phyloP scores from a whole-genome alignment of 2,797 vertebrate genomes.

The Ptychadena robeensis region DNA sequence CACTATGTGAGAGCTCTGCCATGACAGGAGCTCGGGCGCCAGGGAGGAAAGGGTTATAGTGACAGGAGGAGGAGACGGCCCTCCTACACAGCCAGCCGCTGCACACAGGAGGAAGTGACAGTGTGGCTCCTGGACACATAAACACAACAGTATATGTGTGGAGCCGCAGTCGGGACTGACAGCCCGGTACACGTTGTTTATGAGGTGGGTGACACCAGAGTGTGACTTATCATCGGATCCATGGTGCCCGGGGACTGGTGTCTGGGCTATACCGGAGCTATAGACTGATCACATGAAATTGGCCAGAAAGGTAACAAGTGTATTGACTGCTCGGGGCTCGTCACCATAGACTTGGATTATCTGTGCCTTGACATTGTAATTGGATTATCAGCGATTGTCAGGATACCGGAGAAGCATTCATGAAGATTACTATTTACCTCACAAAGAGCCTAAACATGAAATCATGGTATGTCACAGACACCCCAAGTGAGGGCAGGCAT shows the following conservation, averaged over 20 bases:
- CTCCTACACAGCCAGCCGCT: background rate
- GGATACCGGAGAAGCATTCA: background rate
- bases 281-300: background rate
- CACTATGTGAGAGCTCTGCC: background rate
- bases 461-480: background rate
- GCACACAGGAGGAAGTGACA: conserved; percentile 6
- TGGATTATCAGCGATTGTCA: background rate
- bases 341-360: background rate
- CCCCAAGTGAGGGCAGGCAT: background rate
- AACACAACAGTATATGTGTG: background rate
- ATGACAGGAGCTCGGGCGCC: background rate
- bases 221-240: background rate
- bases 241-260: background rate
- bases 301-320: background rate
- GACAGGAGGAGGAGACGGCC: background rate
- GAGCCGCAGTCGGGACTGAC: no score
- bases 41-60: background rate
- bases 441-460: background rate
- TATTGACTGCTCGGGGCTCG: background rate
- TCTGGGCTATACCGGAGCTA: background rate
- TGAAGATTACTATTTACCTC: background rate
- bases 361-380: background rate
- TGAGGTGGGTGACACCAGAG: background rate
- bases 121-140: background rate
- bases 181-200: background rate